Base-by-base conservation (phyloP, 92 coral and sea anemone genomes). In the Palythoa grandiflora region DNA sequence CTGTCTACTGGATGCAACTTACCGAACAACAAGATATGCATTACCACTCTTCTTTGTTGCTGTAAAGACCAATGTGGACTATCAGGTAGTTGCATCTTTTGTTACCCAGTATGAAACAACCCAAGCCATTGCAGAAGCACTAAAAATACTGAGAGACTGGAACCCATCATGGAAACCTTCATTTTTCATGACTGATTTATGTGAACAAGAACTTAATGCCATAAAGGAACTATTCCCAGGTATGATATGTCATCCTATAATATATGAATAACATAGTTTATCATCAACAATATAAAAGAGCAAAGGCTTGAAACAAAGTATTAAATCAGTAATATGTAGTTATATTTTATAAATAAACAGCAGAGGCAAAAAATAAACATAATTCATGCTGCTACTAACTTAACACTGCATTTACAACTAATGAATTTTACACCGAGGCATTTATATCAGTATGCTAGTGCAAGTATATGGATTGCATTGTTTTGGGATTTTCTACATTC, bases 131-230 rank as follows among this genome's bases (percentile, higher is more conserved):
- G 38, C 15, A 38, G 90, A 87, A 35, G 86, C 84, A 55, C 59
- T 87, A 44, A 16, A 20, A 35, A 37, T 86, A 2, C 84, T 86
- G 9, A 51, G 40, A 6, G 19, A 72, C 15, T 86, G 94, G 94
- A 86, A 81, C 60, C 92, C 92, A 36, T 19, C 15, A 1, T 92
- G 94, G 94, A 37, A 53, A 15, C 94, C 92, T 0, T 2, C 9
- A 11, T 71, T 35, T 50, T 92, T 92, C 48, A 87, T 90, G 91
- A 87, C 90, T 6, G 95, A 92, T 70, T 53, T 73, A 14, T 63
- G 95, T 61, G 89, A 81, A 36, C 79, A 90, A 38, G 93, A 92
- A 76, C 87, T 92, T 28, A 70, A 83, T 65, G 89, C 95, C 2
- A 74, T 92, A 3, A 91, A 92, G 87, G 71, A 79, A 35, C 47